Evolutionary conservation across 2,888 invertebrate genomes (phyloP).

Genomic region (Eristalinus aeneus): DNA sequence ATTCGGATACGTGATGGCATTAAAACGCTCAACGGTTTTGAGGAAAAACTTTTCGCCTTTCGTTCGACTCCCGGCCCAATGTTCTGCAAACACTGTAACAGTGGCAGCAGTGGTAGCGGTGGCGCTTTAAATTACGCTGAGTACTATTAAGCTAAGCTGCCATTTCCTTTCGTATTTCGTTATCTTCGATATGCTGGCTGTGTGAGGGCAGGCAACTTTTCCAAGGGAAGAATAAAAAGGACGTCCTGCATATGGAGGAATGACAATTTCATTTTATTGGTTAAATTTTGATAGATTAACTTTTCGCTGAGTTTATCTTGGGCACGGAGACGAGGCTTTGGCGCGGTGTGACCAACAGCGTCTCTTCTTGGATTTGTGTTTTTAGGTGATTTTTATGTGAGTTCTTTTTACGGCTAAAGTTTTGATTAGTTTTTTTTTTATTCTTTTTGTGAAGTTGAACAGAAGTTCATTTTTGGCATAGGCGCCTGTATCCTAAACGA

Average conservation of each 20-base stretch:
- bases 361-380: slow-evolving; percentile 1
- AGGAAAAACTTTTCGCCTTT: slow-evolving; percentile 33
- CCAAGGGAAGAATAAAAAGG: not conserved
- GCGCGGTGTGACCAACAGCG: not conserved
- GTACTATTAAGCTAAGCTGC: slow-evolving; percentile 63
- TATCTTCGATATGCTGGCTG: slow-evolving; percentile 9
- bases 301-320: slow-evolving; percentile 23
- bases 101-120: no score
- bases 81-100: not conserved
- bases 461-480: not conserved
- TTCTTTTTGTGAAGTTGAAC: not conserved
- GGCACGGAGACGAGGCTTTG: not conserved
- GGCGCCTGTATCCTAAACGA: not conserved
- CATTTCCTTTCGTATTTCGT: slow-evolving; percentile 48
- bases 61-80: not conserved
- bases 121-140: slow-evolving; percentile 49
- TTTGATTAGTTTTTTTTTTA: slow-evolving; percentile 45
- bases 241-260: slow-evolving; percentile 36
- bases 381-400: slow-evolving; percentile 55
- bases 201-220: not conserved
- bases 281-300: slow-evolving; percentile 59
- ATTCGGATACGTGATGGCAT: slow-evolving; percentile 62
- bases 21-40: slow-evolving; percentile 59
- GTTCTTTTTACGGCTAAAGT: slow-evolving; percentile 43
- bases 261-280: slow-evolving; percentile 52